Conservation (phyloP, 92 coral and sea anemone genomes). For the Porites lobata region DNA sequence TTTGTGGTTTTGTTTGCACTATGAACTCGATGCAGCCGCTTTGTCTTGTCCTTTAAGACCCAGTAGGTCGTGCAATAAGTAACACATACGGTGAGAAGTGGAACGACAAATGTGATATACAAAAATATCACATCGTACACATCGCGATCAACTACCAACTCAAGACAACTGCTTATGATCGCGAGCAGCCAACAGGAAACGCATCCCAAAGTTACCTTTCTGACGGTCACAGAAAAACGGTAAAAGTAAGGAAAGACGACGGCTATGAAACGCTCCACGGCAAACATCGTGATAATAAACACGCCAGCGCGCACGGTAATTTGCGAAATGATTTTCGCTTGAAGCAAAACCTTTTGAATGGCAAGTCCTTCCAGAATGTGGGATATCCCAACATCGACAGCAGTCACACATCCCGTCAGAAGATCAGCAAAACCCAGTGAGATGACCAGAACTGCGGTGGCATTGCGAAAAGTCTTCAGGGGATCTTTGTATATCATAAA, state of each 20-base stretch:
- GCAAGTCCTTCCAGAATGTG: slow-evolving; percentile 46
- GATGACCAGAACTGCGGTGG: slow-evolving; percentile 59
- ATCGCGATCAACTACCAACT: slow-evolving; percentile 26
- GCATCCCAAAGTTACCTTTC: slow-evolving; percentile 16
- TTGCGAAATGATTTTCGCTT: slow-evolving; percentile 70
- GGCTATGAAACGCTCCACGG: slow-evolving; percentile 69
- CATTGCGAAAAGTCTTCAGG: slow-evolving; percentile 65
- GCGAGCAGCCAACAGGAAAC: slow-evolving; percentile 31
- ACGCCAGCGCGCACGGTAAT: slow-evolving; percentile 61
- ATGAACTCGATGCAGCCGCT: not conserved
- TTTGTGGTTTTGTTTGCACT: not conserved
- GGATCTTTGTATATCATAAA: slow-evolving; percentile 61
- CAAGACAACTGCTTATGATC: slow-evolving; percentile 28
- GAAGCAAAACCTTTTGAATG: slow-evolving; percentile 29
- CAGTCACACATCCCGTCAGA: slow-evolving; percentile 72
- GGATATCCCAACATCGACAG: slow-evolving; percentile 62
- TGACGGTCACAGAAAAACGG: slow-evolving; percentile 44
- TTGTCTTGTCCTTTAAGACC: not conserved
- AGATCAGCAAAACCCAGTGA: slow-evolving; percentile 68
- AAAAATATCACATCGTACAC: slow-evolving; percentile 40
- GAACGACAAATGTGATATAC: slow-evolving; percentile 29
- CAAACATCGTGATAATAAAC: slow-evolving; percentile 56
- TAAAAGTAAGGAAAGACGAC: slow-evolving; percentile 69
- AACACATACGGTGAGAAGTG: slow-evolving; percentile 10
- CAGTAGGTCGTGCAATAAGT: slow-evolving; percentile 21